These are phyloP conservation scores for Globodera ellingtonae DNA, from an alignment of 1,140 invertebrate species.

Conservation along the genomic window DNA sequence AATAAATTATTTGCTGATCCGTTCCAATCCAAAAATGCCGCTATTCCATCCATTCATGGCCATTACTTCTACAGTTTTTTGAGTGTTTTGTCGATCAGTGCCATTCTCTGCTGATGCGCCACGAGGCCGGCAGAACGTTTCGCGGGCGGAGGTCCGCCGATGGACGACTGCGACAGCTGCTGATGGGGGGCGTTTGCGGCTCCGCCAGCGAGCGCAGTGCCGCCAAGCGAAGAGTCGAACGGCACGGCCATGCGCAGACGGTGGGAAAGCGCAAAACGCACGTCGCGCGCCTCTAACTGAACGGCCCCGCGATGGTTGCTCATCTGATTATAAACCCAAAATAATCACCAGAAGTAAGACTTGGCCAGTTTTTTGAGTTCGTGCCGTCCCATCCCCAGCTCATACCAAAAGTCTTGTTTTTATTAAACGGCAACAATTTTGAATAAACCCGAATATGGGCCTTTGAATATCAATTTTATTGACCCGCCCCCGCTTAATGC, in stretches of 20 bases:
- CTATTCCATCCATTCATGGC: no score
- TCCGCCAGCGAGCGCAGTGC: not conserved
- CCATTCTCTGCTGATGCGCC: constrained; percentile 30
- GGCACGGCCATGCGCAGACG: constrained; percentile 9
- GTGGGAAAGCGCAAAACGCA: constrained; percentile 30
- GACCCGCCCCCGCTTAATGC: not conserved
- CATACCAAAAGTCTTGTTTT: not conserved
- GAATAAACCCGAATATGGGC: not conserved
- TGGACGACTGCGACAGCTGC: constrained; percentile 4
- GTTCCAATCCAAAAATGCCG: no score
- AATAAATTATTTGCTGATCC: no score
- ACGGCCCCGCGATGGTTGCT: constrained; percentile 18
- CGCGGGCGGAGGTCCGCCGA: constrained; percentile 11
- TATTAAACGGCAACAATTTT: not conserved
- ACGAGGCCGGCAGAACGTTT: constrained; percentile 1
- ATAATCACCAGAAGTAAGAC: not conserved
- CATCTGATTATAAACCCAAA: constrained; percentile 6
- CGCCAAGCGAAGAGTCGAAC: not conserved
- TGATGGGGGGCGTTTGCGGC: not conserved
- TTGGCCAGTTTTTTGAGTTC: not conserved
- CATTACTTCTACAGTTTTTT: constrained; percentile 17
- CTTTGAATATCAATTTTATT: no score
- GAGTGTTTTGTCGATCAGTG: constrained; percentile 27
- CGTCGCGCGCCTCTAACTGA: constrained; percentile 27
- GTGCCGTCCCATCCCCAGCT: not conserved